These are phyloP conservation scores for Heloderma charlesbogerti DNA, from an alignment of 2,113 vertebrate genomes.

Conservation along the genomic window DNA sequence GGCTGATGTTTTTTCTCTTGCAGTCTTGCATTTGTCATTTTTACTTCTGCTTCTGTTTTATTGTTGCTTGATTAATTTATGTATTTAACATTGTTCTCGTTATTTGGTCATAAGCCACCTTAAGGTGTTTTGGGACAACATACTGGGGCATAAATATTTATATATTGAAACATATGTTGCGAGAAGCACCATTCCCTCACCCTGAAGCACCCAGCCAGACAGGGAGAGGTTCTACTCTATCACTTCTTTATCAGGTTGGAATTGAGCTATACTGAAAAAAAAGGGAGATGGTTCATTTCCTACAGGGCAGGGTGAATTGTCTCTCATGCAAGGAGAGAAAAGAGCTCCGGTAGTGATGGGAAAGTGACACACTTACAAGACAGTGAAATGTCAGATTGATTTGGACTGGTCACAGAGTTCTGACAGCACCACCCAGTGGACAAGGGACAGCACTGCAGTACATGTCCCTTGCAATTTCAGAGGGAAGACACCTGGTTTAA, in stretches of 20 bases:
- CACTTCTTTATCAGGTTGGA: background rate
- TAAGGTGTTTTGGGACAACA: background rate
- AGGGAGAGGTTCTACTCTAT: background rate
- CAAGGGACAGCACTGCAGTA: conserved; percentile 27
- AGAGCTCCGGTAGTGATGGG: background rate
- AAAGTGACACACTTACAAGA: background rate
- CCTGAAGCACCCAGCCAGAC: background rate
- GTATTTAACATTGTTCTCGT: background rate
- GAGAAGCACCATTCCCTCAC: background rate
- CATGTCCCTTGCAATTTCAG: background rate
- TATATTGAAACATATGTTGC: background rate
- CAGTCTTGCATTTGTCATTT: background rate
- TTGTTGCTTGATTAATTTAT: background rate
- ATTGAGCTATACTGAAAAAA: background rate
- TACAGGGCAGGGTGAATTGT: background rate
- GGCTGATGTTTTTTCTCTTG: background rate
- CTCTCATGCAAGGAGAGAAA: background rate
- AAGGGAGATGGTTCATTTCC: background rate
- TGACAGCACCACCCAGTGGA: conserved; percentile 66
- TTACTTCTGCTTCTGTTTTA: background rate
- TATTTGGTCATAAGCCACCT: background rate
- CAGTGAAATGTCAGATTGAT: background rate
- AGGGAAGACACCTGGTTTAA: too few species aligned
- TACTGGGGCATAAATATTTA: background rate
- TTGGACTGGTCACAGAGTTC: conserved; percentile 36